Conservation (phyloP, 2,888 invertebrate genomes). For the Stenoptilia bipunctidactyla region DNA sequence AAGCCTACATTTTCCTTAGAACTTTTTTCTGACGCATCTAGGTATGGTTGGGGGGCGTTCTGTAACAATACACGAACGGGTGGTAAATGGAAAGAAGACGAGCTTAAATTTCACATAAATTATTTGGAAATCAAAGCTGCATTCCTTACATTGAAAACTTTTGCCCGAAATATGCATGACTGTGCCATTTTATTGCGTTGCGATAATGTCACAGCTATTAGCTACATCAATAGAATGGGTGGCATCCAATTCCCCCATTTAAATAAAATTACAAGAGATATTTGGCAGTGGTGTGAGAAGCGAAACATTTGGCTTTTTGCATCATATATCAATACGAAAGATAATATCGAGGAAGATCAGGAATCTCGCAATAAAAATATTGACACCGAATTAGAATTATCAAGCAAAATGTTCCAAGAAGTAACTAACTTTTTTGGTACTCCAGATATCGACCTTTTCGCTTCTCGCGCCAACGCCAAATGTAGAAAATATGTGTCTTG, state of each 20-base stretch:
- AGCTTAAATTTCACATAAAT: constrained; percentile 10
- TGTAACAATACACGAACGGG: constrained; percentile 4
- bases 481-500: no score
- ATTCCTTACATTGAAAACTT: constrained; percentile 10
- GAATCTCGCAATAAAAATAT: background rate
- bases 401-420: background rate
- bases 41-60: constrained; percentile 12
- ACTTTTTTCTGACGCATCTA: constrained; percentile 11
- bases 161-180: constrained; percentile 5
- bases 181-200: constrained; percentile 9
- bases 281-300: no score
- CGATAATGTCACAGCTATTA: constrained; percentile 11
- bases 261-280: no score
- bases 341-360: background rate
- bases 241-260: no score
- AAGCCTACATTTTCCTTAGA: no score
- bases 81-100: constrained; percentile 7
- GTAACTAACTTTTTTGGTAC: background rate
- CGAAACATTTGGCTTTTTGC: no score
- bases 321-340: constrained; percentile 1
- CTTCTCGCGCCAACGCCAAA: background rate
- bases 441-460: background rate
- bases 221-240: no score
- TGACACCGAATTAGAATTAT: background rate
- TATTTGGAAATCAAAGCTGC: constrained; percentile 9